Base-by-base conservation (phyloP, 2,113 vertebrate genomes). In the Scophthalmus maximus region DNA sequence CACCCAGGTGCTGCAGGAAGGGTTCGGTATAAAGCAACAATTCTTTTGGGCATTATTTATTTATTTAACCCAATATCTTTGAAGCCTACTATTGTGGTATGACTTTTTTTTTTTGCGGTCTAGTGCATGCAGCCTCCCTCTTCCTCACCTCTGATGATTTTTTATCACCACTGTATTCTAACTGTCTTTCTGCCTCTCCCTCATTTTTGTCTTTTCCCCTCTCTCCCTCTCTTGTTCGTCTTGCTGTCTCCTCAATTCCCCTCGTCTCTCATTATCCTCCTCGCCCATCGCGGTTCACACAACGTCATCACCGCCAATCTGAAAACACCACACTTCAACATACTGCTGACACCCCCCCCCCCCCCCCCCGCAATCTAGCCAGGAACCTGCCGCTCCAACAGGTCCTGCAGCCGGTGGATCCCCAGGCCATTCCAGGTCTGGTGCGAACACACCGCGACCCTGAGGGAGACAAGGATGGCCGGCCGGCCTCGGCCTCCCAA, bases 331-430 rank as follows among this genome's bases (percentile, higher is more conserved):
- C 55, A 12, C 27, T 22, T 8, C 65, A 32, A 23, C 62, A 56
- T 57, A 38, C 5, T n/a, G 50, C 63, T 36, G 57, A 52, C 62
- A 64, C 23, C 76, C 79, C 65, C 79, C n/a, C n/a, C n/a, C n/a
- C n/a, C n/a, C n/a, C n/a, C n/a, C n/a, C n/a, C n/a, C n/a, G n/a
- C n/a, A n/a, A 56, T 73, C 58, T 92, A 98, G 97, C 94, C 29
- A 94, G 93, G 87, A 97, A 94, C 82, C 93, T 95, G 67, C 93
- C 90, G 50, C 92, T 97, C 63, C 95, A 95, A 80, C 96, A 96
- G 90, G 71, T 92, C 79, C 75, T 96, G 86, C 92, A 92, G 72
- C 93, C 93, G 0, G 85, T 94, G 25, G 96, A 97, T 87, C 97
- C 96, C 52, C 82, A 94, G 87, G 92, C 93, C 75, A 92, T 96